These are phyloP conservation scores for Festucalex cinctus DNA, from an alignment of 2,113 vertebrate species.

Conservation along the genomic window DNA sequence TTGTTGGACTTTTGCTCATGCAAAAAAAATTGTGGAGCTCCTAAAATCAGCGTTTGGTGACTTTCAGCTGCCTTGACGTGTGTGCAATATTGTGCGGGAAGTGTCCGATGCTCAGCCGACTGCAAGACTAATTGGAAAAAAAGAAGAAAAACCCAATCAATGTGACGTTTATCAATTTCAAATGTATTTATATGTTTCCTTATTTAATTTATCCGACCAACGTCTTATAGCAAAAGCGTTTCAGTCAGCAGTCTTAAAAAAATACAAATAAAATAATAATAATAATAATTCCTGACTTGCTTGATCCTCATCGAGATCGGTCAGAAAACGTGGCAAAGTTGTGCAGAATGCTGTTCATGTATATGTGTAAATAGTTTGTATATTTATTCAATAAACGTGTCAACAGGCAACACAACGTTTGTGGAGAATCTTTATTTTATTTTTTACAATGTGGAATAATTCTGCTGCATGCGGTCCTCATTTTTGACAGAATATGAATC, in stretches of 20 bases:
- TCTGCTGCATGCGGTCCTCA: slow-evolving; percentile 17
- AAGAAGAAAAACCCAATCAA: not conserved
- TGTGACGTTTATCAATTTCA: not conserved
- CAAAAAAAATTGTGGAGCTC: slow-evolving; percentile 41
- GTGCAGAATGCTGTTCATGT: slow-evolving; percentile 68
- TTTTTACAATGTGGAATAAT: slow-evolving; percentile 81
- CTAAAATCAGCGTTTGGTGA: slow-evolving; percentile 40
- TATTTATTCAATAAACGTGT: slow-evolving; percentile 75
- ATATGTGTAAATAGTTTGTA: slow-evolving; percentile 79
- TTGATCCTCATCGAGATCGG: not conserved
- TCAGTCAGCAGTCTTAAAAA: not conserved
- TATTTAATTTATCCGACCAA: not conserved
- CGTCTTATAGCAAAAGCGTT: no score
- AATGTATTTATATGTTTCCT: not conserved
- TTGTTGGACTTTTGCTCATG: not conserved
- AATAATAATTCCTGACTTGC: no score
- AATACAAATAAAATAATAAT: no score
- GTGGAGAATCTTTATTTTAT: slow-evolving; percentile 77
- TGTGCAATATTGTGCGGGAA: slow-evolving; percentile 69
- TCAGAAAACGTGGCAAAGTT: slow-evolving; percentile 21
- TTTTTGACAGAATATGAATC: slow-evolving; percentile 4
- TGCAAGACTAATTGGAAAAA: not conserved
- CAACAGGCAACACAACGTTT: slow-evolving; percentile 66
- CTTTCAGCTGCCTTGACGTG: slow-evolving; percentile 55
- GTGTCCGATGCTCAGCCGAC: slow-evolving; percentile 12